Base-by-base conservation (phyloP, 2,113 vertebrate species). In the Gadus macrocephalus region DNA sequence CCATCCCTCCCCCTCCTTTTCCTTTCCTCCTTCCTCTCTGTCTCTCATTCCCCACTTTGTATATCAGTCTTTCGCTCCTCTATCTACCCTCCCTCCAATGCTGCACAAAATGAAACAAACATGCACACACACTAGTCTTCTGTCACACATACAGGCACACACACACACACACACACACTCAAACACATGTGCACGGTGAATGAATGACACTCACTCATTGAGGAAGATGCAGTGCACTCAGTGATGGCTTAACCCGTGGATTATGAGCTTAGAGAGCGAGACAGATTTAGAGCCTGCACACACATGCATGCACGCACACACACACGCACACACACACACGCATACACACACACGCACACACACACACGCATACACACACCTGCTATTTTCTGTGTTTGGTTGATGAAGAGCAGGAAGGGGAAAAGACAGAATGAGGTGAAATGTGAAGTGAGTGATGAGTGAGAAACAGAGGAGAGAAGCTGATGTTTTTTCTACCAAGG, bases 231-330 rank as follows among this genome's bases (percentile, higher is more conserved):
- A 67, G 83, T 75, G 1, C 64, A 75, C 79, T 82, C 82, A 70
- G 72, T 81, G 69, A 60, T 69, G 64, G 74, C 67, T 86, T 80
- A 86, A 73, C 74, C 59, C 17, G 35, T 78, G 83, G 83, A 86
- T 89, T 89, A 88, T 74, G 12, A 64, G 88, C 84, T 88, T 87
- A 86, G 66, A 75, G 71, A 63, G 69, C 15, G 65, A 72, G 73
- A 63, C 79, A 81, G 81, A 83, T 85, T 82, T 78, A 67, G 67
- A 27, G 64, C 35, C 71, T 66, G 22, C 68, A 28, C 15, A 64
- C 62, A 70, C 69, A 69, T 22, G n/a, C 68, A 75, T n/a, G 11
- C 42, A 68, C 20, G 56, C 38, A 68, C 68, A 25, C 66, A 77
- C 65, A 60, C 20, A 20, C 20, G 20, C 72, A 64, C 22, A 12